Conservation (phyloP, 2,888 invertebrate genomes). For the Eledona agricola region DNA sequence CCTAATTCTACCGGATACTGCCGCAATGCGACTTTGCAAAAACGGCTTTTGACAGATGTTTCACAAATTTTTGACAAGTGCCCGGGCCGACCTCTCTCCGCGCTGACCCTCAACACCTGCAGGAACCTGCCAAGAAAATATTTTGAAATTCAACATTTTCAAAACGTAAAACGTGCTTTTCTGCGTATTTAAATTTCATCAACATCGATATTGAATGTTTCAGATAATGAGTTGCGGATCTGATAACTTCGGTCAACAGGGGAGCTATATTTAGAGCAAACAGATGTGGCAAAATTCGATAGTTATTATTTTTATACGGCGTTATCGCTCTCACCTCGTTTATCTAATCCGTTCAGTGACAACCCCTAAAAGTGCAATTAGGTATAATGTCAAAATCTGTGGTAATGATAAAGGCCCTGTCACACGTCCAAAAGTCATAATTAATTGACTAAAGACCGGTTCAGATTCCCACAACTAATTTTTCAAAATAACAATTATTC, state of each 20-base stretch:
- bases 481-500: too few relatives aligned
- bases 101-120: not conserved
- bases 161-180: too few relatives aligned
- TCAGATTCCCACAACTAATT: too few relatives aligned
- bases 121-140: not conserved
- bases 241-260: conserved; percentile 7
- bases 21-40: conserved; percentile 44
- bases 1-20: conserved; percentile 17
- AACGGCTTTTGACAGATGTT: conserved; percentile 39
- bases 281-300: not conserved
- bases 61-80: conserved; percentile 23
- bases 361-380: too few relatives aligned
- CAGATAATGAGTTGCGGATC: not conserved
- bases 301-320: conserved; percentile 1
- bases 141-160: too few relatives aligned
- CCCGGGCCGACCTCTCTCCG: conserved; percentile 3
- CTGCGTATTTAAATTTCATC: not conserved
- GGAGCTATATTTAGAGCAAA: not conserved
- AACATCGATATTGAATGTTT: not conserved
- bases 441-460: too few relatives aligned
- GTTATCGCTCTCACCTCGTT: too few relatives aligned
- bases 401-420: too few relatives aligned
- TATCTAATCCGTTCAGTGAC: too few relatives aligned
- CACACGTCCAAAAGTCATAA: too few relatives aligned
- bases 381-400: too few relatives aligned